Evolutionary conservation across 2,888 invertebrate genomes (phyloP).

Genomic region (Drosophila phalerata): DNA sequence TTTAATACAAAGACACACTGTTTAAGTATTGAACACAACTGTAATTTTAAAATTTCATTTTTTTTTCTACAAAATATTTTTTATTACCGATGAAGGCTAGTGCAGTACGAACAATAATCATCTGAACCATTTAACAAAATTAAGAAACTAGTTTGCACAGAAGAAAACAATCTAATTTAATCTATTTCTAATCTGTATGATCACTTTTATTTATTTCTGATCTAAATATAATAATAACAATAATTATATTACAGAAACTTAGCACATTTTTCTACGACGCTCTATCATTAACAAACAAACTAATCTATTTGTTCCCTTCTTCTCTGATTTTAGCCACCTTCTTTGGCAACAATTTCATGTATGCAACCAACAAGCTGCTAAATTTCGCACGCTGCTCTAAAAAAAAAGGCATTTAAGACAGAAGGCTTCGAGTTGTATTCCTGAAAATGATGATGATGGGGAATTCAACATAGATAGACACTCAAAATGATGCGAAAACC

Average conservation of each 20-base stretch:
- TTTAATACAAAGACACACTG: too few relatives aligned
- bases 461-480: slow-evolving; percentile 27
- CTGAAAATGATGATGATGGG: slow-evolving; percentile 31
- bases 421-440: slow-evolving; percentile 39
- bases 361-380: slow-evolving; percentile 72
- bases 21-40: too few relatives aligned
- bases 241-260: slow-evolving; percentile 2
- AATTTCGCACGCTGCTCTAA: slow-evolving; percentile 76
- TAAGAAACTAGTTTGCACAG: not conserved
- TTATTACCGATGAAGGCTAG: too few relatives aligned
- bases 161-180: not conserved
- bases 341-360: slow-evolving; percentile 17
- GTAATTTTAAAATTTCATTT: too few relatives aligned
- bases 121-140: not conserved
- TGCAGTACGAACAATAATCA: too few relatives aligned
- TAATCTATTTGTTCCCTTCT: slow-evolving; percentile 26
- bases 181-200: not conserved
- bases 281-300: slow-evolving; percentile 52
- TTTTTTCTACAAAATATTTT: too few relatives aligned
- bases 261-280: slow-evolving; percentile 18
- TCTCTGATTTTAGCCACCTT: not conserved
- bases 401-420: slow-evolving; percentile 61
- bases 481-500: slow-evolving; percentile 10
- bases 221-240: too few relatives aligned
- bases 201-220: not conserved